Evolutionary conservation across 2,797 vertebrate genomes (phyloP), one percentile per base, ranked within the genome.

Genomic region (Miichthys miiuy): DNA sequence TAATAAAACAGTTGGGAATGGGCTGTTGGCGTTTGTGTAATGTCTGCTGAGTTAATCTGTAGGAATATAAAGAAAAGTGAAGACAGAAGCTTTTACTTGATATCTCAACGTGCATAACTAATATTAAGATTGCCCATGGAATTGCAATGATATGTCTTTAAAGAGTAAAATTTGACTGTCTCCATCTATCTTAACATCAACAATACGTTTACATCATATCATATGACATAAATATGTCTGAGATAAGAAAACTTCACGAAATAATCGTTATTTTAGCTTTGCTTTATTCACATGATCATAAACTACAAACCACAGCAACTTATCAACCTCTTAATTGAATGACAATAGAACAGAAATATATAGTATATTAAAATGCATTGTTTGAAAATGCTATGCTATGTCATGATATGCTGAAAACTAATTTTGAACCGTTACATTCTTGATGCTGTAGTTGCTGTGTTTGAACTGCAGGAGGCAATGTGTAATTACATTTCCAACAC

Each of bases 401-500:
- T 13, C 30, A n/a, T 21, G 14, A 20, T 42, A 6, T 51, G 8
- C 18, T n/a, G 38, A 21, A 46, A 55, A 30, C 13, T 61, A 50
- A 50, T 46, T 30, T 11, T 10, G 23, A 47, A 52, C 44, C 38
- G 0, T 62, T 50, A 58, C 44, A 56, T 69, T 79, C n/a, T 68
- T 27, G 14, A 21, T 74, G 52, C 64, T 83, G 89, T 68, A 86
- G 68, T 82, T 66, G 52, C 70, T 18, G 21, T 47, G 0, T 79
- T 64, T 83, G 54, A 66, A 71, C 88, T 75, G 82, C 73, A 87
- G 91, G 81, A 46, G 87, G 85, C 71, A 70, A 56, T 79, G 61
- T 79, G 18, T 42, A 17, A 71, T 74, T 47, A 63, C n/a, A 25
- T 79, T 89, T 87, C 17, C 21, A n/a, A n/a, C 42, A 83, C 17